Base-by-base conservation (phyloP, 2,113 vertebrate genomes). In the Chloropsis cyanopogon region DNA sequence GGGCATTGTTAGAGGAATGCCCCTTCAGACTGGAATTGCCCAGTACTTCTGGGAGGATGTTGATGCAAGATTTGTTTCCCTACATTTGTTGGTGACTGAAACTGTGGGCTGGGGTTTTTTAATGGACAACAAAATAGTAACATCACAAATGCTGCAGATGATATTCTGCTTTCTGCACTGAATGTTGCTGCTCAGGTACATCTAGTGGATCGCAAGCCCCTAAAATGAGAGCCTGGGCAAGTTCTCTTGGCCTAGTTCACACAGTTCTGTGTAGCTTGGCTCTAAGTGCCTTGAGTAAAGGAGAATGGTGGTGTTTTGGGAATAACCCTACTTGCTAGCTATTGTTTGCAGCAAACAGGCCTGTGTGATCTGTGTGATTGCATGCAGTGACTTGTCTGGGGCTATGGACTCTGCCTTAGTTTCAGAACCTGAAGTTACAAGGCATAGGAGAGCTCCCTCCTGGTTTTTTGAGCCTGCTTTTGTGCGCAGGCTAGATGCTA, bases 21-120 rank as follows among this genome's bases (percentile, higher is more conserved):
- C 96, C 93, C 93, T 73, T 86, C 65, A 60, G 35, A 15, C 69
- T 94, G 89, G 93, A 88, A 69, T 72, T 96, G 68, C 93, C 86
- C 39, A 11, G 87, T 76, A 12, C 44, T 76, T 11, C 11, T 57
- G 68, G 39, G 37, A 81, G 64, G 83, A 65, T 86, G 54, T 61
- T 70, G 52, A 63, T 66, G 33, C 24, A 75, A 57, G 16, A 7
- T 29, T 44, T 0, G 0, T 78, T 95, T 84, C 47, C 47, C 39
- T 73, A 1, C 35, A 14, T 53, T 28, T 70, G 31, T 18, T 81
- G 47, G 8, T 3, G 6, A 31, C 49, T 79, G n/a, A 75, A 82
- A 75, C 47, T 15, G 21, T 35, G 23, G 3, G 9, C 7, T 54
- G 57, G 63, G 11, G 0, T 4, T 73, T 80, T 69, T 69, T 60